Percentiles rank a stretch among this genome's conserved stretches.
Evolutionary conservation across 1,140 invertebrate genomes (phyloP).

Genomic region (Cataglyphis hispanica): DNA sequence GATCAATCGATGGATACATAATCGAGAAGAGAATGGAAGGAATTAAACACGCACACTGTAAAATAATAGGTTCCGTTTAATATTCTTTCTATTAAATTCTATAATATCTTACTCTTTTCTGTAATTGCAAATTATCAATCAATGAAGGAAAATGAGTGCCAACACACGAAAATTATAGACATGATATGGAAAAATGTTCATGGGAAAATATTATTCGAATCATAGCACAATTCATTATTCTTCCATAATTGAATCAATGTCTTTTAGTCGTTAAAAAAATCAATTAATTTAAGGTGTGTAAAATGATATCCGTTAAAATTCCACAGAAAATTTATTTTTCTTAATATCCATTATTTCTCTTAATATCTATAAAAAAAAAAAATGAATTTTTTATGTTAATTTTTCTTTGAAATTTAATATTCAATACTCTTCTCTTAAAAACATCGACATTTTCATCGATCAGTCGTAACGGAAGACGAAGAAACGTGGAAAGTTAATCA

Average conservation of each 20-base stretch:
- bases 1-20: neutral
- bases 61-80: constrained; percentile 20
- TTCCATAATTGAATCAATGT: neutral
- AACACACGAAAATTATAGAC: constrained; percentile 8
- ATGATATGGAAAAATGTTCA: neutral
- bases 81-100: neutral
- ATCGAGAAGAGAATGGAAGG: neutral
- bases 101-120: neutral
- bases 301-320: neutral
- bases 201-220: neutral
- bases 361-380: neutral
- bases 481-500: constrained; percentile 46
- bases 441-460: neutral
- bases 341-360: constrained; percentile 2
- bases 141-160: neutral
- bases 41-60: constrained; percentile 49
- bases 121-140: neutral
- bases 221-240: neutral
- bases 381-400: neutral
- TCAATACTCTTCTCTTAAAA: neutral
- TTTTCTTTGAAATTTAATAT: neutral
- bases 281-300: neutral
- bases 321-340: neutral
- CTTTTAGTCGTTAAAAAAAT: neutral
- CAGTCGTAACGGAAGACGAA: neutral